Base-by-base conservation (phyloP, 2,113 vertebrate species). In the Alosa alosa region DNA sequence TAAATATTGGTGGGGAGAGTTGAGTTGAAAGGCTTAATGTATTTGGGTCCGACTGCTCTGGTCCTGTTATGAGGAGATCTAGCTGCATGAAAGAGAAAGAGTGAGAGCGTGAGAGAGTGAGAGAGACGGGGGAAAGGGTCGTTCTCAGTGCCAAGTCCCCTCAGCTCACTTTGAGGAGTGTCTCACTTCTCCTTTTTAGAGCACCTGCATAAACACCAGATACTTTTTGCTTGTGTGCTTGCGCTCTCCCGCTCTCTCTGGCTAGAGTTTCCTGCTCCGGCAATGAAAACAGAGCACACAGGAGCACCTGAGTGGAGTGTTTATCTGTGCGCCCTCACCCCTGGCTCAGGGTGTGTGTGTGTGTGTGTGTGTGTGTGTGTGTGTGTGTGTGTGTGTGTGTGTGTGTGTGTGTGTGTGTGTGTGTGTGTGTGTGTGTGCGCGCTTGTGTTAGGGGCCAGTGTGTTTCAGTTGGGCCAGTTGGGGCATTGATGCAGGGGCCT, bases 231-330 rank as follows among this genome's bases (percentile, higher is more conserved):
- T 6, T 20, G 6, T 90, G 84, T 85, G 4, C 55, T 57, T 18
- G 2, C 41, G 41, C 83, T 84, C 83, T 31, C 36, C 10, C 39
- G 25, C 49, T 86, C 49, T 47, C 25, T 45, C 7, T 81, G 49
- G 82, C 84, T 85, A 88, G 44, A 36, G 89, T 89, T 89, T 72
- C 64, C 84, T 85, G 86, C 72, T 46, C 84, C 22, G 8, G 64
- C 50, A 91, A 92, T 91, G 88, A 90, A 93, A 94, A 93, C 89
- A 91, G 64, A 50, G 89, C 89, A 87, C 84, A 55, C 87, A 88
- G 90, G 86, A 88, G 90, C 92, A 94, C 92, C 93, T 92, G 91
- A 93, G 91, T 86, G 46, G 68, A 60, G 81, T 86, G 83, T 90
- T 84, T 84, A 83, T 87, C 88, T 85, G 89, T 87, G 31, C 81